These are phyloP conservation scores for Hedychridium roseum DNA, from an alignment of 2,888 invertebrate species.

Conservation along the genomic window DNA sequence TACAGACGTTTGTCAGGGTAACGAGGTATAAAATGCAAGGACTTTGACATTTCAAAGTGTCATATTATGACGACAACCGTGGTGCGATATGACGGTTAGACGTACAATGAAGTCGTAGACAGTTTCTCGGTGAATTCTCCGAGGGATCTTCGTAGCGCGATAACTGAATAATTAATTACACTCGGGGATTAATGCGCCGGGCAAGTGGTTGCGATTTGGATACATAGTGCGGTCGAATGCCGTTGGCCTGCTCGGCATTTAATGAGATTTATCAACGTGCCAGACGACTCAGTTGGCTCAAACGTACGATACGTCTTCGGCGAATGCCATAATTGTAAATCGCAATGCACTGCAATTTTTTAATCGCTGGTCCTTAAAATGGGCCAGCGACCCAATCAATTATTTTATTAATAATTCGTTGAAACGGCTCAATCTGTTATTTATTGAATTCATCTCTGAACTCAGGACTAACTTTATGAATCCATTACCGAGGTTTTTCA, in stretches of 20 bases:
- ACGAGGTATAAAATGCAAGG: too few species aligned
- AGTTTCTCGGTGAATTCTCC: slow-evolving; percentile 35
- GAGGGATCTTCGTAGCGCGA: slow-evolving; percentile 45
- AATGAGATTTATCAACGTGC: slow-evolving; percentile 38
- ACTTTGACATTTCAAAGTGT: too few species aligned
- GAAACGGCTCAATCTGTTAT: too few species aligned
- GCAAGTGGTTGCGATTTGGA: slow-evolving; percentile 34
- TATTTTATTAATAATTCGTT: too few species aligned
- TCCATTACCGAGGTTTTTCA: too few species aligned
- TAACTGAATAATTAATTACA: slow-evolving; percentile 58
- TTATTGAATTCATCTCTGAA: too few species aligned
- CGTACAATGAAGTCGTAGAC: slow-evolving; percentile 41
- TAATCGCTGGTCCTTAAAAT: slow-evolving; percentile 3
- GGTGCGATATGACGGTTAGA: slow-evolving; percentile 18
- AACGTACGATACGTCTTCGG: slow-evolving; percentile 21
- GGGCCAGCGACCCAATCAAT: slow-evolving; percentile 7
- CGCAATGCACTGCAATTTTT: slow-evolving; percentile 2
- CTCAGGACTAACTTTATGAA: too few species aligned
- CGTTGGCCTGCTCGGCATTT: slow-evolving; percentile 22
- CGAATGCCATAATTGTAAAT: slow-evolving; percentile 6
- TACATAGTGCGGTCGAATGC: slow-evolving; percentile 27
- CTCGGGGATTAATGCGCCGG: slow-evolving; percentile 49
- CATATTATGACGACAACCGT: too few species aligned
- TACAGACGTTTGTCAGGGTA: too few species aligned
- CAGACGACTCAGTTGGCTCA: slow-evolving; percentile 42